Evolutionary conservation across 2,888 invertebrate species (phyloP).

Genomic region (Cryptocheilus praepositus): DNA sequence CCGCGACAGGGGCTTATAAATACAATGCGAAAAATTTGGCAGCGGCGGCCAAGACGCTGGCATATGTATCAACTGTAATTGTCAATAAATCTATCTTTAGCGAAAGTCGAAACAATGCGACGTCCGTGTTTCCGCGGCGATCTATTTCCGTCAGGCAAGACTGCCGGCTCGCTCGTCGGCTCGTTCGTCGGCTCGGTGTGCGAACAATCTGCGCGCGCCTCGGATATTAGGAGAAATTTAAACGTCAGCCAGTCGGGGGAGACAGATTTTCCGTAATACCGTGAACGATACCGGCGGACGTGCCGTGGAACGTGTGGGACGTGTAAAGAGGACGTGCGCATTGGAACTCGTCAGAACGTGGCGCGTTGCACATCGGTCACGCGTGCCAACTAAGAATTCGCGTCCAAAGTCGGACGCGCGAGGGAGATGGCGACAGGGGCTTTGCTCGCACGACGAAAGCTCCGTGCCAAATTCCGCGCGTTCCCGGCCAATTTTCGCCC

Average conservation of each 20-base stretch:
- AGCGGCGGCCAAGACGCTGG: too few relatives aligned
- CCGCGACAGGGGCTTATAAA: too few relatives aligned
- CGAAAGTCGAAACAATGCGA: too few relatives aligned
- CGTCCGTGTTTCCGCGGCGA: too few relatives aligned
- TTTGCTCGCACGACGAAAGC: slow-evolving; percentile 42
- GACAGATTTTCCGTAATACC: slow-evolving; percentile 5
- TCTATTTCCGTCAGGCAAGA: too few relatives aligned
- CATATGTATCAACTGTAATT: too few relatives aligned
- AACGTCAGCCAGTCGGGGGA: not conserved
- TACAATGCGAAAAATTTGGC: too few relatives aligned
- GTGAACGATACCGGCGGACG: not conserved
- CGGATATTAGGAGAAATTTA: slow-evolving; percentile 1
- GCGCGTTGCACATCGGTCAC: slow-evolving; percentile 62
- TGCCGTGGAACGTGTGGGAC: slow-evolving; percentile 34
- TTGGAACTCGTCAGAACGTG: slow-evolving; percentile 54
- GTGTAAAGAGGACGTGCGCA: slow-evolving; percentile 36
- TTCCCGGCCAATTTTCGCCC: slow-evolving; percentile 49
- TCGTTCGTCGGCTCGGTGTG: not conserved
- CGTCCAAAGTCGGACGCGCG: slow-evolving; percentile 44
- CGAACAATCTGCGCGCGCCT: too few relatives aligned
- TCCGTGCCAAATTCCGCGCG: slow-evolving; percentile 59
- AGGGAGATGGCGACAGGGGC: slow-evolving; percentile 23
- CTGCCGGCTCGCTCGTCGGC: not conserved
- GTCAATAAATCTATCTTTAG: too few relatives aligned
- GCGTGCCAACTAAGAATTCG: slow-evolving; percentile 65